Evolutionary conservation across 2,113 vertebrate species (phyloP).

Genomic region (Sinosuthora webbiana): DNA sequence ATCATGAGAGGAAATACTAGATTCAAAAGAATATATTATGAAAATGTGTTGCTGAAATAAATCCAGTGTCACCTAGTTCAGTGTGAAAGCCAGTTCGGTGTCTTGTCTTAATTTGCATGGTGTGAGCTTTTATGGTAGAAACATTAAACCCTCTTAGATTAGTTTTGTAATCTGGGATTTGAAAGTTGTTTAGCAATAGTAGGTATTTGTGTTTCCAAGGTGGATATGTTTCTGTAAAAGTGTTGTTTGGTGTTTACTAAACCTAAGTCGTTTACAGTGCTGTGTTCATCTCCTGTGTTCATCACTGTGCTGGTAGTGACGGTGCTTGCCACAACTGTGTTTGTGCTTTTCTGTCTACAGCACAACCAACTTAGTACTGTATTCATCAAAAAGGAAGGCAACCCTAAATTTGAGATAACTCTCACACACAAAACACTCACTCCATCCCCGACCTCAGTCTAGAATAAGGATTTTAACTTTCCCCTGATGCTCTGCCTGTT

Average conservation of each 20-base stretch:
- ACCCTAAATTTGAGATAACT: not conserved
- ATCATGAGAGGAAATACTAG: not conserved
- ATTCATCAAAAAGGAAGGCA: conserved; percentile 7
- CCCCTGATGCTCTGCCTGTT: not conserved
- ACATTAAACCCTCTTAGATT: not conserved
- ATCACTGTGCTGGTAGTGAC: too few species aligned
- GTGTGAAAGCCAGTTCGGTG: not conserved
- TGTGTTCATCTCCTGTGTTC: not conserved
- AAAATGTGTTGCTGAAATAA: conserved; percentile 27
- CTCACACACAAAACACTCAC: not conserved
- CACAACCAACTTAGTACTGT: not conserved
- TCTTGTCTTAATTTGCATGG: not conserved
- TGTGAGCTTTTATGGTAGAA: not conserved
- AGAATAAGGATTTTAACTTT: not conserved
- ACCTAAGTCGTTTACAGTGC: not conserved
- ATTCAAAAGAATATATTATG: not conserved
- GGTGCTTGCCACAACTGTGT: not conserved
- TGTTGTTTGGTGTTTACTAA: not conserved
- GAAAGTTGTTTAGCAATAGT: not conserved
- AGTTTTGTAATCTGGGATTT: not conserved
- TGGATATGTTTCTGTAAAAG: not conserved
- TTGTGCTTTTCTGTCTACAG: not conserved
- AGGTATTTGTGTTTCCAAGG: not conserved
- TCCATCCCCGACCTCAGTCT: not conserved
- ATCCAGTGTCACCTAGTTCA: not conserved